These are phyloP conservation scores for Platichthys flesus DNA, from an alignment of 2,113 vertebrate genomes.

Conservation along the genomic window DNA sequence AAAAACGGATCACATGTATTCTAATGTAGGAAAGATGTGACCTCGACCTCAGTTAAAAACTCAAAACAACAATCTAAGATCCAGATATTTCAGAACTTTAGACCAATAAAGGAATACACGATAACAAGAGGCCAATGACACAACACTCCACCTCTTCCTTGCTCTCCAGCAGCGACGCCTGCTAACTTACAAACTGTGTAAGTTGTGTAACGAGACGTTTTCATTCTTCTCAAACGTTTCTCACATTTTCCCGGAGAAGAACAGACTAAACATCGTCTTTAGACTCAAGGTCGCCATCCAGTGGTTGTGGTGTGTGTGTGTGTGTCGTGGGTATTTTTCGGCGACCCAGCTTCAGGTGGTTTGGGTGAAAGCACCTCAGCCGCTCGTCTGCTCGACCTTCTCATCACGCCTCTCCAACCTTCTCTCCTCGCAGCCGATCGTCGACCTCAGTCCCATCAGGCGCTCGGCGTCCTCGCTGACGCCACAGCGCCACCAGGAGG, in stretches of 20 bases:
- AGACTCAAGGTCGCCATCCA: constrained; percentile 34
- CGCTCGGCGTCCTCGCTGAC: constrained; percentile 92
- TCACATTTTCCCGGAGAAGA: constrained; percentile 44
- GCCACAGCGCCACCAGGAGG: constrained; percentile 83
- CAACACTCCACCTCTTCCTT: constrained; percentile 51
- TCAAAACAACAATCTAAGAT: too few species aligned
- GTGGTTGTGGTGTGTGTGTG: constrained; percentile 46
- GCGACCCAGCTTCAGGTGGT: constrained; percentile 2
- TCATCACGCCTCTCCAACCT: background rate
- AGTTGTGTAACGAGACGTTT: constrained; percentile 32
- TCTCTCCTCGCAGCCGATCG: constrained; percentile 84
- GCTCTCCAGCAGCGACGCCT: constrained; percentile 34
- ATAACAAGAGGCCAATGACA: constrained; percentile 17
- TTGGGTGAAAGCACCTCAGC: background rate
- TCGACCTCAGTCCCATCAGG: constrained; percentile 92
- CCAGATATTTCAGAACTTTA: too few species aligned
- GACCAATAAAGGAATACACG: too few species aligned
- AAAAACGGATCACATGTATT: too few species aligned
- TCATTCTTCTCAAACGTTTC: constrained; percentile 49
- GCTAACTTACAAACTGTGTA: constrained; percentile 31
- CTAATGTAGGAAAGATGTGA: too few species aligned
- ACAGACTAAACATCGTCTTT: constrained; percentile 30
- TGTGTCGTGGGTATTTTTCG: constrained; percentile 25
- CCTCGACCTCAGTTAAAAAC: too few species aligned
- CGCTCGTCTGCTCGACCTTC: background rate